Evolutionary conservation across 1,140 invertebrate genomes (phyloP), one percentile per base, ranked within the genome.

Genomic region (Saxidomus purpurata): DNA sequence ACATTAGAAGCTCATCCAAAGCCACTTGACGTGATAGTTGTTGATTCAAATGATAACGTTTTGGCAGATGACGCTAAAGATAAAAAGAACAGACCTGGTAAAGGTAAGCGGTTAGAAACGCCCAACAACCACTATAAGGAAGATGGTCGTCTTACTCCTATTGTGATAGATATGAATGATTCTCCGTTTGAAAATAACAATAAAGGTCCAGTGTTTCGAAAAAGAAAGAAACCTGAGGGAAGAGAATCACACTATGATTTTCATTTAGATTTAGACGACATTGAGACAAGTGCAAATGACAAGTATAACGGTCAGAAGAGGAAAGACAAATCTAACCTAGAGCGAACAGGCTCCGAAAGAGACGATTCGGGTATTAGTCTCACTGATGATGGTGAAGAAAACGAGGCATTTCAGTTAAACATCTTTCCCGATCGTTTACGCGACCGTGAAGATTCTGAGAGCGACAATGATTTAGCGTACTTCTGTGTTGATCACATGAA

Each of bases 401-500:
- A 22, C 6, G 31, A 36, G 17, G 34, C 13, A 15, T 4, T 71
- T 36, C 17, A 22, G 6, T 31, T 34, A 4, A 43, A 40, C 38
- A 9, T 3, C 43, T 76, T 76, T 2, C 38, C 19, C 2, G 43
- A 19, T 17, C 71, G 9, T 49, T 25, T 43, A 25, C 2, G 2
- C 4, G 38, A 47, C 22, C 3, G 22, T 1, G 71, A 76, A 17
- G 71, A 76, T 22, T 61, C 79, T 22, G 79, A 22, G 3, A 82
- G 80, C 40, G 80, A 82, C 1, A 43, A n/a, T 40, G 80, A 82
- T 43, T 67, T 82, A 36, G 49, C 80, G 2, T 61, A 61, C 13
- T 82, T 82, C 47, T 82, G 80, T 82, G 80, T 82, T 25, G 80
- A 82, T 67, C 80, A 82, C 43, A 82, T 82, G 80, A 63, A 82